Percentiles rank a stretch among this genome's conserved stretches.
Evolutionary conservation across 2,113 vertebrate genomes (phyloP).

Genomic region (Apeltes quadracus): DNA sequence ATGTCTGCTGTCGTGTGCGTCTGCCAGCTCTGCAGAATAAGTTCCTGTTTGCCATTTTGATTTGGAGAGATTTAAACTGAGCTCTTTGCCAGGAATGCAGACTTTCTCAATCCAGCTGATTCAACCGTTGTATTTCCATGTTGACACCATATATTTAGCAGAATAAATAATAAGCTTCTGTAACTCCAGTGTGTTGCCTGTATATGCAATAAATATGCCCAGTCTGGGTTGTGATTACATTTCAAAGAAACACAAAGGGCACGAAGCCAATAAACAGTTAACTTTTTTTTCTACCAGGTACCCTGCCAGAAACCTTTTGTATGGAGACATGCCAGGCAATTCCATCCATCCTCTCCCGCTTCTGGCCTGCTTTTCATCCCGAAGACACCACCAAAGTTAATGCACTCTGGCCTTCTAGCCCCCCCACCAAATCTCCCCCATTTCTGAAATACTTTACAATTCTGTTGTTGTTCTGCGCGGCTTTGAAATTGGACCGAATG

Average conservation of each 20-base stretch:
- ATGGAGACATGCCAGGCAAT: conserved; percentile 60
- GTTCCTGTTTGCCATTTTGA: conserved; percentile 46
- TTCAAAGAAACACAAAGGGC: conserved; percentile 63
- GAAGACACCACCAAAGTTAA: conserved; percentile 50
- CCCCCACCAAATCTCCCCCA: conserved; percentile 14
- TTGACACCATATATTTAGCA: conserved; percentile 44
- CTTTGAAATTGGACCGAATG: conserved; percentile 27
- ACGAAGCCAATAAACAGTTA: conserved; percentile 70
- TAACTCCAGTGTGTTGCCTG: conserved; percentile 45
- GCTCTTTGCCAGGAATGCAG: conserved; percentile 21
- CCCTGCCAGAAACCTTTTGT: conserved; percentile 66
- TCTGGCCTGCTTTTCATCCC: conserved; percentile 59
- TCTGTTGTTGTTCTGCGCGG: neutral
- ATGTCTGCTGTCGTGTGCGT: conserved; percentile 18
- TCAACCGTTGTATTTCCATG: conserved; percentile 50
- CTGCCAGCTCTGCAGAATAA: conserved; percentile 26
- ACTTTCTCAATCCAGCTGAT: conserved; percentile 50
- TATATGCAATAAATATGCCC: conserved; percentile 72
- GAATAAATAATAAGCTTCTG: conserved; percentile 48
- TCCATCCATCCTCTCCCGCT: conserved; percentile 51
- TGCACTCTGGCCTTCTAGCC: conserved; percentile 28
- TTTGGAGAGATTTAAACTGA: conserved; percentile 49
- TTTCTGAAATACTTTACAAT: conserved; percentile 34
- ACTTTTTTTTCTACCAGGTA: conserved; percentile 45
- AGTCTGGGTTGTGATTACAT: conserved; percentile 68